phyloP scores from a whole-genome alignment of 1,140 invertebrate species.

The Drosophila oshimai region DNA sequence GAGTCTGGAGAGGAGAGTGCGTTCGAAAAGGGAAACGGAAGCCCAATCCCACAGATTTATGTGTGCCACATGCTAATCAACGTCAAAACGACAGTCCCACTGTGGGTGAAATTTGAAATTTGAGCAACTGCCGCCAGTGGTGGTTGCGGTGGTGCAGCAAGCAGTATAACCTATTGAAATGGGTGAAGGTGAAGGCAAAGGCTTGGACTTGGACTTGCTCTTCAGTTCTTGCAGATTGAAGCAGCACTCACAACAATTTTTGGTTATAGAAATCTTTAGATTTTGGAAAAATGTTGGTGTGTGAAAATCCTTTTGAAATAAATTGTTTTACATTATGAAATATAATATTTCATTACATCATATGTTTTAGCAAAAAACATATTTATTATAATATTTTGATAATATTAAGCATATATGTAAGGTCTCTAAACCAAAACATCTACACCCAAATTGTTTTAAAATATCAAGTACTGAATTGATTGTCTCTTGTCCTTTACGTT shows the following conservation, averaged over 20 bases:
- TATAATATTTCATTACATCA: no score
- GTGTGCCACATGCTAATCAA: constrained; percentile 77
- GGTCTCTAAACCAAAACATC: no score
- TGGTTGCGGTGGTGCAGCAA: constrained; percentile 11
- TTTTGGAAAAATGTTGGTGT: not conserved
- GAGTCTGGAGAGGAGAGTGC: constrained; percentile 12
- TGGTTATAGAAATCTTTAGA: no score
- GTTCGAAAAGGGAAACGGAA: constrained; percentile 70
- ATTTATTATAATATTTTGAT: no score
- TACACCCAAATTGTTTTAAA: no score
- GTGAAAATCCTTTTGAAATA: no score
- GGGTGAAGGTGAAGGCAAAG: constrained; percentile 72
- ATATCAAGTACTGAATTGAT: no score
- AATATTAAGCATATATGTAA: no score
- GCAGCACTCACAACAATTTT: not conserved
- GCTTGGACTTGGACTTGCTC: constrained; percentile 2
- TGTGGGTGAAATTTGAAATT: constrained; percentile 63
- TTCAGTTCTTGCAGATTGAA: constrained; percentile 10
- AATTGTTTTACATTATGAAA: no score
- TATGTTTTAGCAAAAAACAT: no score
- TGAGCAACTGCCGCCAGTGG: constrained; percentile 17
- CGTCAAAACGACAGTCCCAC: constrained; percentile 46
- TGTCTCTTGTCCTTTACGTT: no score
- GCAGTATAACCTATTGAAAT: constrained; percentile 41
- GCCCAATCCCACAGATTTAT: constrained; percentile 61